Evolutionary conservation across 2,797 vertebrate species (phyloP).

Genomic region (Thripadectes ignobilis): DNA sequence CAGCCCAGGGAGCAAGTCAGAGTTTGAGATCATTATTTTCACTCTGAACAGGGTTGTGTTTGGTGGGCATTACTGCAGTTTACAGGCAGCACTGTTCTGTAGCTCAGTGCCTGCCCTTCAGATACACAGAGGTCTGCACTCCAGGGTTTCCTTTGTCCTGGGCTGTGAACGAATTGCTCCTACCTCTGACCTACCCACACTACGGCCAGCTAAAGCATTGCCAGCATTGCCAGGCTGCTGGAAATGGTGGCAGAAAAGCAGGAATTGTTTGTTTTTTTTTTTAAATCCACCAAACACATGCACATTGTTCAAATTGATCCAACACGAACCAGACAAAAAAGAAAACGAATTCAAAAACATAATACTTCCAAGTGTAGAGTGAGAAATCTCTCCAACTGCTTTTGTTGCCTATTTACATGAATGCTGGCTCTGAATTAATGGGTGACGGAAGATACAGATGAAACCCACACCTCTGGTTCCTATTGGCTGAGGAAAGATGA

Average conservation of each 20-base stretch:
- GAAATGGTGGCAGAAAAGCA: background rate
- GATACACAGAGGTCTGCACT: background rate
- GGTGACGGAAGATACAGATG: background rate
- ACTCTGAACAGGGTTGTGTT: background rate
- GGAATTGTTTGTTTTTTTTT: rapidly evolving
- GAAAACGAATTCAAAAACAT: background rate
- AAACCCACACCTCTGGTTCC: background rate
- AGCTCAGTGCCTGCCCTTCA: background rate
- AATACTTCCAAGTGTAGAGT: background rate
- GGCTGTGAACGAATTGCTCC: background rate
- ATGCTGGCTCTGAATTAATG: background rate
- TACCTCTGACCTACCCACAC: no score
- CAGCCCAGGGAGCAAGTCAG: background rate
- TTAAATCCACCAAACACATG: background rate
- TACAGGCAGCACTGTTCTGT: background rate
- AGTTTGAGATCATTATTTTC: background rate
- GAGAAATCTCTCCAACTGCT: background rate
- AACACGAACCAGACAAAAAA: background rate
- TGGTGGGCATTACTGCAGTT: background rate
- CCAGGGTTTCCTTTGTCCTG: background rate
- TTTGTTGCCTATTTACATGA: background rate
- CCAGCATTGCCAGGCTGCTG: background rate
- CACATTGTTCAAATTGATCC: background rate
- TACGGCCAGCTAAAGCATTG: background rate
- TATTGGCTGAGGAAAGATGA: background rate